Base-by-base conservation (phyloP, 2,113 vertebrate species). In the Meleagris gallopavo region DNA sequence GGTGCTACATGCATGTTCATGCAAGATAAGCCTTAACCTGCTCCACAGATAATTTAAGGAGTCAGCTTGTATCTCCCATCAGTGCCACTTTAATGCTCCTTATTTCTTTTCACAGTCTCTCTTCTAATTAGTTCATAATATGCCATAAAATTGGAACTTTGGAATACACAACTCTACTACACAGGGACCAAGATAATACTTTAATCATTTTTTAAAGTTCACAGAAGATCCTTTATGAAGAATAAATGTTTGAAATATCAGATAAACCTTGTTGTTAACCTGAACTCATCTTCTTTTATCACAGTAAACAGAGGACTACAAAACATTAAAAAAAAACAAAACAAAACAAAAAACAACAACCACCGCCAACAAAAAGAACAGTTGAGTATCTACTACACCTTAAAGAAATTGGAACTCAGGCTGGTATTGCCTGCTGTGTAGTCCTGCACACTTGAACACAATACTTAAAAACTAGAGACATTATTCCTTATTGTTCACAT, bases 371-470 rank as follows among this genome's bases (percentile, higher is more conserved):
- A 83, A 71, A 71, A 74, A 14, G 6, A 65, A 55, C 70, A 4
- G 30, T 12, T 55, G 5, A 7, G 6, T 46, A 64, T 36, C 45
- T 64, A 67, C 46, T 41, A 9, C 11, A 57, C 55, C 66, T 83
- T 3, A 3, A 65, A 90, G 57, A 83, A 85, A 79, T 48, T 81
- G 64, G 52, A 78, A 71, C 6, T 40, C n/a, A 74, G 67, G 45
- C 41, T 74, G 54, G 18, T 66, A 15, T 27, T 80, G 80, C 58
- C 81, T 58, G 50, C 75, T 78, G 55, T 71, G 62, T 30, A 93
- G 67, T 89, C 82, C 70, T 89, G 73, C 29, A 85, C 83, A 79
- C 86, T 93, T 96, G 61, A 76, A 48, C 58, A 88, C 29, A 94
- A 57, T 76, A 43, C 29, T 54, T 88, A 52, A 91, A 86, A 95